Evolutionary conservation across 2,113 vertebrate species (phyloP).

Genomic region (Xenotilapia flavipinnis): DNA sequence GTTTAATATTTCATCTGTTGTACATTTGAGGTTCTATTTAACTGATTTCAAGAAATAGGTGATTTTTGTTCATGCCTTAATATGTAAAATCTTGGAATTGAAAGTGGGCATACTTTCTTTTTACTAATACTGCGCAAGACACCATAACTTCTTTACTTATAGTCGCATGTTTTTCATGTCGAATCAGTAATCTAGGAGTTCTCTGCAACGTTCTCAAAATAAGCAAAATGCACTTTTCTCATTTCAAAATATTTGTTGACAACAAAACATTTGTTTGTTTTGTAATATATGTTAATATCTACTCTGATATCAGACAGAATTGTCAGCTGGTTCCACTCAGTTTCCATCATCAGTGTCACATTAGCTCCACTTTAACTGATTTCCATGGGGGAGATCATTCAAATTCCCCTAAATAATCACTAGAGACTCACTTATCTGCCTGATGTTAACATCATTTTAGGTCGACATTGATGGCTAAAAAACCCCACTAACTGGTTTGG

Average conservation of each 20-base stretch:
- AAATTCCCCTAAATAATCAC: not conserved
- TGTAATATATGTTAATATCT: not conserved
- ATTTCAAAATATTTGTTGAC: not conserved
- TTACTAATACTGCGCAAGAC: not conserved
- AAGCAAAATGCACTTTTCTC: not conserved
- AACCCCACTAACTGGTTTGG: not conserved
- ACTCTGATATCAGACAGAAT: not conserved
- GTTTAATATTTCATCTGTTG: not conserved
- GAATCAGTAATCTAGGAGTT: not conserved
- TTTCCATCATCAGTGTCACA: not conserved
- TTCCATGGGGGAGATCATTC: not conserved
- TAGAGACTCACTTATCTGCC: not conserved
- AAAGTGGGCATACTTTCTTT: not conserved
- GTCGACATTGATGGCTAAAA: not conserved
- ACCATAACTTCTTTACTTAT: not conserved
- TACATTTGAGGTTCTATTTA: not conserved
- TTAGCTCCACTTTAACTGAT: not conserved
- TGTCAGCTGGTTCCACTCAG: not conserved
- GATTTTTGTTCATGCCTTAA: not conserved
- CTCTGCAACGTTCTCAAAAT: not conserved
- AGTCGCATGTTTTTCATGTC: not conserved
- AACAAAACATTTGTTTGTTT: not conserved
- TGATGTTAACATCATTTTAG: not conserved
- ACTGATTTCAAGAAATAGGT: not conserved
- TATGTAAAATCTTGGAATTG: not conserved